Percentiles rank a stretch among this genome's conserved stretches.
Conservation (phyloP, 2,888 invertebrate species). For the Patella caerulea region DNA sequence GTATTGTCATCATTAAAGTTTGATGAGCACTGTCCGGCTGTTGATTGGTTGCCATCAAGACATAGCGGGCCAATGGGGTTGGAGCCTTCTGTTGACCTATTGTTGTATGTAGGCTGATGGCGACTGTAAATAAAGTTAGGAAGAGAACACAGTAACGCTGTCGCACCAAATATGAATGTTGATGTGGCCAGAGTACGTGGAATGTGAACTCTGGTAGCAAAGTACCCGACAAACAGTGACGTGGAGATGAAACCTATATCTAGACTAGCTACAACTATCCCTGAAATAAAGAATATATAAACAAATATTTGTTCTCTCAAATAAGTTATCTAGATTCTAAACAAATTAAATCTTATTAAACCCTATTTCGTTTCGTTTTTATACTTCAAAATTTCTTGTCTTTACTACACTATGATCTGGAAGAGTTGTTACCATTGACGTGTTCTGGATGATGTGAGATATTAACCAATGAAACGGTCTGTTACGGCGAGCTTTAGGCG, state of each 20-base stretch:
- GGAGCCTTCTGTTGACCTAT: background rate
- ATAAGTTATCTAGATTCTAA: background rate
- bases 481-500: too few species aligned
- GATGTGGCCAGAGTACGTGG: conserved; percentile 38
- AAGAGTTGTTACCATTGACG: background rate
- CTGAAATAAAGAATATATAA: background rate
- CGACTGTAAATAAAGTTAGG: conserved; percentile 38
- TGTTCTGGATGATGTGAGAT: too few species aligned
- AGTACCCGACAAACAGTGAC: conserved; percentile 43
- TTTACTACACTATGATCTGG: background rate
- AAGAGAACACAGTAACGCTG: conserved; percentile 41
- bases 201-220: conserved; percentile 37
- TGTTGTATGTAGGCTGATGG: background rate
- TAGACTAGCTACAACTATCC: conserved; percentile 56
- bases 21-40: background rate
- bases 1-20: background rate
- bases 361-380: background rate
- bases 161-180: conserved; percentile 41
- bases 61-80: background rate
- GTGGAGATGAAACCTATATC: conserved; percentile 54
- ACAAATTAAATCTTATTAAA: too few species aligned
- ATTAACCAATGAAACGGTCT: too few species aligned
- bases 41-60: background rate
- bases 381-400: background rate
- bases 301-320: background rate